Conservation (phyloP, 53 echinoderm and acorn worm genomes). For the Crossaster papposus region DNA sequence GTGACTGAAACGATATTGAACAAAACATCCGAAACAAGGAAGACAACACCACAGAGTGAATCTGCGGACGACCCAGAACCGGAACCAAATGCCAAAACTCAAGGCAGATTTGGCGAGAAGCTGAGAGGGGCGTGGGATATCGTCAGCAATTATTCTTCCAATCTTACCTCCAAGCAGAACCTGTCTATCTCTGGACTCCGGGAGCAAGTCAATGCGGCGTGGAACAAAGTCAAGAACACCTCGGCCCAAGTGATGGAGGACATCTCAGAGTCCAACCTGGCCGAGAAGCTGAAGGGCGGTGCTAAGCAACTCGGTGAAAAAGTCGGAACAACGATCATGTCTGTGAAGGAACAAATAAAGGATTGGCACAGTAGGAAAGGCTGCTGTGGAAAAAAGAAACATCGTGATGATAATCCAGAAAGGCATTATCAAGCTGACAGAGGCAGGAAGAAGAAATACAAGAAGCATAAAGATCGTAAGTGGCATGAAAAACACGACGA, state of each 20-base stretch:
- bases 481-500: neutral
- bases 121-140: conserved; percentile 43
- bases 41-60: neutral
- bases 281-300: conserved; percentile 57
- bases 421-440: neutral
- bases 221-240: conserved; percentile 64
- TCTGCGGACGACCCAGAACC: neutral
- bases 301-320: conserved; percentile 57
- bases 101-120: conserved; percentile 6
- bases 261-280: conserved; percentile 59
- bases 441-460: neutral
- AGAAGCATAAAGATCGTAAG: neutral
- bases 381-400: conserved; percentile 17
- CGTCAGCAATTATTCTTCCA: conserved; percentile 31
- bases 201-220: conserved; percentile 59
- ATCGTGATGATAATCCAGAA: neutral
- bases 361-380: conserved; percentile 11
- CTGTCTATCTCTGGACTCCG: conserved; percentile 51
- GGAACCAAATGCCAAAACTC: neutral
- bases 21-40: conserved; percentile 14
- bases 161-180: conserved; percentile 42
- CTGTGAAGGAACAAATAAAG: conserved; percentile 27
- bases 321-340: conserved; percentile 18
- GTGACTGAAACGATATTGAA: conserved; percentile 32
- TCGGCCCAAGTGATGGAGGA: conserved; percentile 59